These are phyloP conservation scores for Pyrrhura leucotis DNA, from an alignment of 2,797 vertebrate species.

Conservation along the genomic window DNA sequence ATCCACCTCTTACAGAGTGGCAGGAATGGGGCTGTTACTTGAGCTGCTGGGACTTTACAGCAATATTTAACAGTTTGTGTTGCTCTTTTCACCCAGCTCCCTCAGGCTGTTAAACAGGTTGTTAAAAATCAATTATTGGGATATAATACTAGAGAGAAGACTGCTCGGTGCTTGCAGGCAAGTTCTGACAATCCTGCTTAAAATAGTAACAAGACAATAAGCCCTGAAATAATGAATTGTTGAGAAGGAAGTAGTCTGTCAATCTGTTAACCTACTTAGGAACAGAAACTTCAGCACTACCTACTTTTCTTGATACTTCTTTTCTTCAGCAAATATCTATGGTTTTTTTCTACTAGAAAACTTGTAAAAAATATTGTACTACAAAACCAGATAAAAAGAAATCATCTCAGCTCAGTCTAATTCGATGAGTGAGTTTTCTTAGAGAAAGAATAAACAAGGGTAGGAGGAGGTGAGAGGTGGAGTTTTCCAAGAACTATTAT, in stretches of 20 bases:
- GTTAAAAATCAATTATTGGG: conserved; percentile 45
- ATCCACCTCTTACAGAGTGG: neutral
- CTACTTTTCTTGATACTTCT: conserved; percentile 19
- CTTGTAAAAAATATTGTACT: neutral
- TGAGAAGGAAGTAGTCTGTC: conserved; percentile 80
- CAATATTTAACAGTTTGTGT: neutral
- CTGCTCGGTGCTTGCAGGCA: neutral
- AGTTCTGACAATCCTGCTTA: conserved; percentile 51
- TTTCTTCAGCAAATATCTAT: conserved; percentile 7
- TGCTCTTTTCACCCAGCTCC: neutral
- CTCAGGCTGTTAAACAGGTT: neutral
- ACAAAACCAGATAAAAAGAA: neutral
- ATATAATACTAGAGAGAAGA: neutral
- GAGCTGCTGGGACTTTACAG: neutral
- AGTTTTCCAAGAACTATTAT: conserved; percentile 36
- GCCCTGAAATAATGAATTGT: conserved; percentile 76
- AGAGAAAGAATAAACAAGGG: conserved; percentile 26
- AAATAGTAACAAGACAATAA: conserved; percentile 77
- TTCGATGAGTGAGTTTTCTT: conserved; percentile 20
- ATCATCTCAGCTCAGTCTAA: neutral
- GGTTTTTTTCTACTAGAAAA: neutral
- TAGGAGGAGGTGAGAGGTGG: conserved; percentile 24
- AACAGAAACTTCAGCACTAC: conserved; percentile 54
- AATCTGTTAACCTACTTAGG: conserved; percentile 68
- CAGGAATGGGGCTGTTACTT: neutral